Base-by-base conservation (phyloP, 2,113 vertebrate species). In the Scatophagus argus region DNA sequence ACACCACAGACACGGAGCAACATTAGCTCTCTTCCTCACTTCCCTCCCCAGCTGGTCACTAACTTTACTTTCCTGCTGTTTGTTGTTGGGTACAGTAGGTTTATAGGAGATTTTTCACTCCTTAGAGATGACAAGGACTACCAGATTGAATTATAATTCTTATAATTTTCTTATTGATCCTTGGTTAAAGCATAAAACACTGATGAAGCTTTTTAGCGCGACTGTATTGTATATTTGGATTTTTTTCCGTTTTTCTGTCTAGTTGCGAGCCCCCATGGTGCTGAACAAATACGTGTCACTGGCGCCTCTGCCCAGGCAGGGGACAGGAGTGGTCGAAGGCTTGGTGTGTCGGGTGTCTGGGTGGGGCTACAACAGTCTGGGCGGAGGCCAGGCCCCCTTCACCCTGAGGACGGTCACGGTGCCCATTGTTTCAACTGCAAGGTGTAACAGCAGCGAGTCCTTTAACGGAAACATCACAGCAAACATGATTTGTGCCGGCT, bases 401-500 rank as follows among this genome's bases (percentile, higher is more conserved):
- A 90, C 85, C 5, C 89, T 95, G 56, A 89, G 84, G 41, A 93
- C 91, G 0, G 93, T 95, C 27, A 86, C 64, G 8, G 89, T 96
- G 34, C 94, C 95, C 60, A 91, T 95, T 59, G 84, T 95, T 21
- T 92, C 94, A 8, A 56, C 78, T 0, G 62, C 83, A 12, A 82
- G 79, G 62, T 95, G 95, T 43, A 95, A 96, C 89, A 84, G 91
- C 93, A 95, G 92, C 0, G 46, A 86, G 31, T 94, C 93, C 3
- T 94, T 95, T 21, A 86, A 90, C 0, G 94, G 95, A 14, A 94
- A 94, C 86, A 95, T 95, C 86, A 96, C 94, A 13, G 56, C 68
- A 55, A 95, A 93, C 81, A 96, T 95, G 95, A 94, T 96, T 84
- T 96, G 95, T 13, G 94, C 95, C 1, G 95, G 94, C 8, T 87